These are phyloP conservation scores for Phrynocephalus guinanensis DNA, from an alignment of 2,797 vertebrate genomes.

Conservation along the genomic window DNA sequence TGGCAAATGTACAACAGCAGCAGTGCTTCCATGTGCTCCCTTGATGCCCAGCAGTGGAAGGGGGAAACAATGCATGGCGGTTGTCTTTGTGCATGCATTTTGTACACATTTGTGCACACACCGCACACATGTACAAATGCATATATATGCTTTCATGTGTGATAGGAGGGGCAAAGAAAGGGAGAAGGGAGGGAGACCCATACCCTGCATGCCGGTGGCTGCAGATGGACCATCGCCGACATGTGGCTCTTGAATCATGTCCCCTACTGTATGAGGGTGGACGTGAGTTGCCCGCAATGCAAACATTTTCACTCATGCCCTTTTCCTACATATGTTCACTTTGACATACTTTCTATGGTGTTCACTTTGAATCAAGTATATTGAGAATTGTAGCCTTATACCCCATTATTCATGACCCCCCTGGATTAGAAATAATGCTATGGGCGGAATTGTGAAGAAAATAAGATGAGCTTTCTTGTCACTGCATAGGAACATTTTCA, in stretches of 20 bases:
- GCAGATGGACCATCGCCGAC: too few relatives aligned
- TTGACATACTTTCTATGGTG: background rate
- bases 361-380: background rate
- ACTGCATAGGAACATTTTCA: background rate
- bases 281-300: background rate
- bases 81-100: background rate
- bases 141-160: background rate
- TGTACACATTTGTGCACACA: background rate
- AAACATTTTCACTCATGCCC: too few relatives aligned
- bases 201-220: background rate
- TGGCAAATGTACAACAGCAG: background rate
- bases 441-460: background rate
- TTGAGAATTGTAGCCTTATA: background rate
- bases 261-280: background rate
- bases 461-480: conserved; percentile 7
- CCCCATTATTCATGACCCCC: background rate
- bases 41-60: too few relatives aligned
- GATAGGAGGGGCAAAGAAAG: background rate
- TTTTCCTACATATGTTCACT: background rate
- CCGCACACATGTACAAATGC: background rate
- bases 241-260: background rate
- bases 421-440: background rate
- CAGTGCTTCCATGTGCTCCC: background rate
- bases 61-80: background rate
- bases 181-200: too few relatives aligned